phyloP scores from a whole-genome alignment of 2,113 vertebrate genomes.

The Ardeotis arabs region DNA sequence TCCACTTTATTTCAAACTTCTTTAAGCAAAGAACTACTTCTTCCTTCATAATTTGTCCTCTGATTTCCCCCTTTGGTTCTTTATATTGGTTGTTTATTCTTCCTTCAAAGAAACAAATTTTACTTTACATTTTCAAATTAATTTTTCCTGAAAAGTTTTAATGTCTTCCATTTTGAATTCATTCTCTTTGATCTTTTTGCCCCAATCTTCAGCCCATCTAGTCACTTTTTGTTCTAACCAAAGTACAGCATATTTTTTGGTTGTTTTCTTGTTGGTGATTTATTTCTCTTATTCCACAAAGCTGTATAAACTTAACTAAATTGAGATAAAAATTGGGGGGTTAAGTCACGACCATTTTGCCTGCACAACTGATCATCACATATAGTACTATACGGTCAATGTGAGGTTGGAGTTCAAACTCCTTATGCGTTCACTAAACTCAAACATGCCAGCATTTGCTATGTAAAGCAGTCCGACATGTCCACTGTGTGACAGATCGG shows the following conservation, averaged over 20 bases:
- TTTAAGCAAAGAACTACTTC: neutral
- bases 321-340: neutral
- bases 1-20: neutral
- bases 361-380: neutral
- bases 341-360: neutral
- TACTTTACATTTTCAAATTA: neutral
- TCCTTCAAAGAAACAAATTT: neutral
- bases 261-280: neutral
- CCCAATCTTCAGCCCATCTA: neutral
- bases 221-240: neutral
- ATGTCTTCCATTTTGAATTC: neutral
- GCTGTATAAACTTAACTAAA: neutral
- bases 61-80: neutral
- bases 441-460: neutral
- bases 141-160: neutral
- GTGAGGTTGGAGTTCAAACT: neutral
- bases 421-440: neutral
- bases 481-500: neutral
- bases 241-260: neutral
- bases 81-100: neutral
- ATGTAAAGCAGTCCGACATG: neutral
- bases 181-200: neutral
- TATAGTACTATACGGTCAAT: neutral
- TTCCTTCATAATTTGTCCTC: neutral
- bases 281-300: neutral